Evolutionary conservation across 2,113 vertebrate species (phyloP).

Genomic region (Charina bottae): DNA sequence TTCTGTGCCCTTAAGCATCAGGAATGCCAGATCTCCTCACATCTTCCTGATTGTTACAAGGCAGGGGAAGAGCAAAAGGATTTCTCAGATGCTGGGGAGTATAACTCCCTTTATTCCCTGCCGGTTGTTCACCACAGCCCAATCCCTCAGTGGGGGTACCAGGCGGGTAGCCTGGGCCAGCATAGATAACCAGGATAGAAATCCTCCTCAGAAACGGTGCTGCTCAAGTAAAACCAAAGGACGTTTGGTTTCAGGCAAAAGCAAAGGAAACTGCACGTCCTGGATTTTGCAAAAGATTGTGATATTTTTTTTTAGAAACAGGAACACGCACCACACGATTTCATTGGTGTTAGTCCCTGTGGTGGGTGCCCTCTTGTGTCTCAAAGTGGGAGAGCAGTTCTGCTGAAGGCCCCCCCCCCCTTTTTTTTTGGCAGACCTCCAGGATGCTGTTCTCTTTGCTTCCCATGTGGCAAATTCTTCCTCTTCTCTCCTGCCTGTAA

Average conservation of each 20-base stretch:
- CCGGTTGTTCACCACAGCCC: too few species aligned
- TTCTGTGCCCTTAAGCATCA: neutral
- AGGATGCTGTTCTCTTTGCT: neutral
- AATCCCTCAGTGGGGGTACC: too few species aligned
- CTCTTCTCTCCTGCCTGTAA: neutral
- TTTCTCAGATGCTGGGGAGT: neutral
- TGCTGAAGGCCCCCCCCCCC: neutral
- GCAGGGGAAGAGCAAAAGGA: neutral
- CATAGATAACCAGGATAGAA: neutral
- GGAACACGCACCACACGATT: neutral
- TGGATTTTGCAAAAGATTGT: neutral
- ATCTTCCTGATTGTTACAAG: neutral
- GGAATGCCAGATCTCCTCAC: neutral
- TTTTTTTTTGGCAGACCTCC: neutral
- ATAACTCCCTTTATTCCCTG: neutral
- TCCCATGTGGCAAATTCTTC: neutral
- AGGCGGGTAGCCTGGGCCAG: neutral
- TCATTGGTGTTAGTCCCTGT: neutral
- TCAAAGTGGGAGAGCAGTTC: neutral
- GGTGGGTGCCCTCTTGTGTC: neutral
- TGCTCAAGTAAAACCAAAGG: neutral
- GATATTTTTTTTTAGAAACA: neutral
- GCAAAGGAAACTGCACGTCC: neutral
- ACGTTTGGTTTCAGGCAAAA: neutral
- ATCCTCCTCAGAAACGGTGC: neutral